Evolutionary conservation across 1,140 invertebrate species (phyloP).

Genomic region (Drosophila mauritiana): DNA sequence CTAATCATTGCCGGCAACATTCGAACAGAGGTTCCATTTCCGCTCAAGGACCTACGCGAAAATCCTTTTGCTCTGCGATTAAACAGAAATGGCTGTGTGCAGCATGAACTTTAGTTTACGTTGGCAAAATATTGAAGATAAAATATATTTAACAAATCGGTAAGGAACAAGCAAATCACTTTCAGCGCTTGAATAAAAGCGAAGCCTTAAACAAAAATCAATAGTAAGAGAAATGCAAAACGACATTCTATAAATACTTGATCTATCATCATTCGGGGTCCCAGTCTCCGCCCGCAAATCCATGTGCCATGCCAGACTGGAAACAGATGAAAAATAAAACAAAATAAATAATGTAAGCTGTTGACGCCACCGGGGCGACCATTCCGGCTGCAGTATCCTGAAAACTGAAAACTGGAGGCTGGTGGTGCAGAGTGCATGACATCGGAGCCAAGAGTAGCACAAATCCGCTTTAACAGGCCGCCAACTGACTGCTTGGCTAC

Average conservation of each 20-base stretch:
- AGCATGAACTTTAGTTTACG: no score
- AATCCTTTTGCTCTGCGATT: background rate
- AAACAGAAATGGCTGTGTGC: background rate
- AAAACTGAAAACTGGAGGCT: constrained; percentile 1
- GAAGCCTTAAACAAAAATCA: constrained; percentile 32
- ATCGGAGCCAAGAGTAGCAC: constrained; percentile 33
- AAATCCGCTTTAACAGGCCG: constrained; percentile 51
- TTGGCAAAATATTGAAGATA: no score
- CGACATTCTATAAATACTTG: constrained; percentile 48
- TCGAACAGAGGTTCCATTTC: constrained; percentile 6
- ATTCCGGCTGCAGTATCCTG: constrained; percentile 22
- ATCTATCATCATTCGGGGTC: constrained; percentile 47
- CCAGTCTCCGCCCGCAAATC: constrained; percentile 2
- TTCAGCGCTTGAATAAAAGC: constrained; percentile 10
- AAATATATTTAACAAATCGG: no score
- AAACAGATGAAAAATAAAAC: constrained; percentile 32
- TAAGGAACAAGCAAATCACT: background rate
- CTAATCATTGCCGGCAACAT: background rate
- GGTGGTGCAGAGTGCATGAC: constrained; percentile 11
- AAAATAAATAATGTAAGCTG: constrained; percentile 59
- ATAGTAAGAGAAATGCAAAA: constrained; percentile 22
- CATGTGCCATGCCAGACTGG: constrained; percentile 12
- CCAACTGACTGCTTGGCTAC: constrained; percentile 34
- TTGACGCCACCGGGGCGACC: constrained; percentile 44
- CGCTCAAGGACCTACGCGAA: constrained; percentile 7